Evolutionary conservation across 1,140 invertebrate species (phyloP).

Genomic region (Brachionus plicatilis): DNA sequence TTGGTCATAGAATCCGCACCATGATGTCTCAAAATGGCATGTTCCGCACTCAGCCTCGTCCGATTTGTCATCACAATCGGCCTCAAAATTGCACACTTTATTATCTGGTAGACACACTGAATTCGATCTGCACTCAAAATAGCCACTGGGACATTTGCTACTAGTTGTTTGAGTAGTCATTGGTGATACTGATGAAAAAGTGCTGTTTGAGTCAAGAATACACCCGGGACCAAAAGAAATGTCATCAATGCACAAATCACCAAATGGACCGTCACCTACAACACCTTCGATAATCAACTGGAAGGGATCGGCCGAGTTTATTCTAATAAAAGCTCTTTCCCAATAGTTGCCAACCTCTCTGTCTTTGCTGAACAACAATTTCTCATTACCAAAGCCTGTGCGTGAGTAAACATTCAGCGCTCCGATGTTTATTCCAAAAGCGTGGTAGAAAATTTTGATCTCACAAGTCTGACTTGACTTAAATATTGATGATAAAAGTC

Average conservation of each 20-base stretch:
- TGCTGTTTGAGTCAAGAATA: slow-evolving; percentile 42
- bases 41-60: slow-evolving; percentile 51
- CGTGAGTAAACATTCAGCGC: not conserved
- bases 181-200: slow-evolving; percentile 33
- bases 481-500: not conserved
- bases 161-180: slow-evolving; percentile 43
- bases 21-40: slow-evolving; percentile 49
- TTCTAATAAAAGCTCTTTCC: slow-evolving; percentile 9
- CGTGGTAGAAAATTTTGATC: not conserved
- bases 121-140: slow-evolving; percentile 28
- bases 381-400: not conserved
- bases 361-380: slow-evolving; percentile 42
- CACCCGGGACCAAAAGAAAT: slow-evolving; percentile 47
- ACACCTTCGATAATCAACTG: slow-evolving; percentile 63
- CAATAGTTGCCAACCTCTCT: slow-evolving; percentile 43
- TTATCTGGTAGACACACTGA: slow-evolving; percentile 45
- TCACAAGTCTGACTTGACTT: slow-evolving; percentile 8
- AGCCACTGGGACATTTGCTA: slow-evolving; percentile 32
- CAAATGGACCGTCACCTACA: slow-evolving; percentile 63
- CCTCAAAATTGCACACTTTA: slow-evolving; percentile 66
- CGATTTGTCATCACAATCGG: slow-evolving; percentile 52
- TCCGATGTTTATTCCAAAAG: not conserved
- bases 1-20: slow-evolving; percentile 70
- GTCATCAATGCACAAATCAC: slow-evolving; percentile 54
- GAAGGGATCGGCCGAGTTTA: not conserved